These are phyloP conservation scores for Pao palembangensis DNA, from an alignment of 2,113 vertebrate species.

Conservation along the genomic window DNA sequence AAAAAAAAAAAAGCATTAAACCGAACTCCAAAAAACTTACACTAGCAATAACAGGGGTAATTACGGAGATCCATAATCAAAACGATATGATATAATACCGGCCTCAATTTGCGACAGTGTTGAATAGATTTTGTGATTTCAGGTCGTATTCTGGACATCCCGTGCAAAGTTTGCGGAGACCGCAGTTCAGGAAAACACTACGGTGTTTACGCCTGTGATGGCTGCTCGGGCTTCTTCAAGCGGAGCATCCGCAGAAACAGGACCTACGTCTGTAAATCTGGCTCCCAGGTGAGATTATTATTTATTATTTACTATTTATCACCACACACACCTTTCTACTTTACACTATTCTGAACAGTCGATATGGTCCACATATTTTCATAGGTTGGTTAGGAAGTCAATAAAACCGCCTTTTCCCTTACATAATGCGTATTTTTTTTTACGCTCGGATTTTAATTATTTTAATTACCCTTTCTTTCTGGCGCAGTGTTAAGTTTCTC, in stretches of 20 bases:
- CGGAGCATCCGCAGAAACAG: slow-evolving; percentile 95
- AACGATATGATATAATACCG: background rate
- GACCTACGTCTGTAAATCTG: slow-evolving; percentile 98
- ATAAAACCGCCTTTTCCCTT: too few species aligned
- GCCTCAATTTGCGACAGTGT: background rate
- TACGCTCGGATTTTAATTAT: slow-evolving; percentile 32
- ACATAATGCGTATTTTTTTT: slow-evolving; percentile 22
- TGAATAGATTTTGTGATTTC: slow-evolving; percentile 12
- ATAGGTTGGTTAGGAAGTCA: too few species aligned
- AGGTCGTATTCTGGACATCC: slow-evolving; percentile 98
- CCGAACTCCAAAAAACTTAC: too few species aligned
- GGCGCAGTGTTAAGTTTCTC: slow-evolving; percentile 34
- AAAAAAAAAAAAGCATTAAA: too few species aligned
- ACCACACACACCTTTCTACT: background rate
- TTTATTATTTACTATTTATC: background rate
- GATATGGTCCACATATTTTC: too few species aligned
- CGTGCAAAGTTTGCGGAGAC: slow-evolving; percentile 98
- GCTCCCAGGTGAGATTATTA: slow-evolving; percentile 85
- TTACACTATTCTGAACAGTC: background rate
- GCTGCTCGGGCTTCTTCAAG: slow-evolving; percentile 98
- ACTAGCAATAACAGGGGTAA: too few species aligned
- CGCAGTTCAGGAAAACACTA: slow-evolving; percentile 98
- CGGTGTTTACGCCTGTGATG: slow-evolving; percentile 96
- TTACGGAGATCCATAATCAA: too few species aligned
- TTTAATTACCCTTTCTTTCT: background rate